A percentile compares a stretch with the other conserved stretches of the same genome.
phyloP scores from a whole-genome alignment of 2,888 invertebrate species.

The Shargacucullia verbasci region DNA sequence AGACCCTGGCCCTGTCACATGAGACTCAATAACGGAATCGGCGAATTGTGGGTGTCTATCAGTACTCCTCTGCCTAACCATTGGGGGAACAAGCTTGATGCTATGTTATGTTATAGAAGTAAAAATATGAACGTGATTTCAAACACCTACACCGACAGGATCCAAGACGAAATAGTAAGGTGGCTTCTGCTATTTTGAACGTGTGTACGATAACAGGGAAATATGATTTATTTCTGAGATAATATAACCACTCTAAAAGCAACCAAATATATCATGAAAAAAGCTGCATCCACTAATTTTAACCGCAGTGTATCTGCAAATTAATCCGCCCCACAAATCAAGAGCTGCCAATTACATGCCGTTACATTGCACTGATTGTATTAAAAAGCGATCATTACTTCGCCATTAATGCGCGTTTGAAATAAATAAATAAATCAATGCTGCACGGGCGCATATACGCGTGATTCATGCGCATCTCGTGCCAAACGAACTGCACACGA shows the following conservation, averaged over 20 bases:
- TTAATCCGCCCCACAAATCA: constrained; percentile 24
- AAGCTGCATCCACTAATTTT: constrained; percentile 1
- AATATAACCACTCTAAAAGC: not conserved
- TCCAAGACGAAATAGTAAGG: no score
- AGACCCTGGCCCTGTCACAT: no score
- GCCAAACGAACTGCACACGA: constrained; percentile 53
- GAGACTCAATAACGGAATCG: no score
- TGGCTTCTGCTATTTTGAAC: no score
- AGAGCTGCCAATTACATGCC: constrained; percentile 20
- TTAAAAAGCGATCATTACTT: constrained; percentile 47
- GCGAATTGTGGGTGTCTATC: no score
- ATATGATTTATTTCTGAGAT: no score
- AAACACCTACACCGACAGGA: no score
- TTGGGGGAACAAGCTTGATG: no score
- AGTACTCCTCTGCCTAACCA: no score
- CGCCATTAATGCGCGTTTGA: constrained; percentile 40
- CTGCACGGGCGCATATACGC: constrained; percentile 32
- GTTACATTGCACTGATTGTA: constrained; percentile 22
- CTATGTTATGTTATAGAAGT: no score
- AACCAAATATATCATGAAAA: not conserved
- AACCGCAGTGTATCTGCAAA: constrained; percentile 7
- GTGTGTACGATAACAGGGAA: no score
- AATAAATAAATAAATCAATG: constrained; percentile 48
- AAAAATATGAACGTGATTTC: no score
- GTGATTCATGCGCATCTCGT: constrained; percentile 51